Percentiles rank a stretch among this genome's conserved stretches.
Conservation (phyloP, 2,113 vertebrate genomes). For the Halichoerus grypus region DNA sequence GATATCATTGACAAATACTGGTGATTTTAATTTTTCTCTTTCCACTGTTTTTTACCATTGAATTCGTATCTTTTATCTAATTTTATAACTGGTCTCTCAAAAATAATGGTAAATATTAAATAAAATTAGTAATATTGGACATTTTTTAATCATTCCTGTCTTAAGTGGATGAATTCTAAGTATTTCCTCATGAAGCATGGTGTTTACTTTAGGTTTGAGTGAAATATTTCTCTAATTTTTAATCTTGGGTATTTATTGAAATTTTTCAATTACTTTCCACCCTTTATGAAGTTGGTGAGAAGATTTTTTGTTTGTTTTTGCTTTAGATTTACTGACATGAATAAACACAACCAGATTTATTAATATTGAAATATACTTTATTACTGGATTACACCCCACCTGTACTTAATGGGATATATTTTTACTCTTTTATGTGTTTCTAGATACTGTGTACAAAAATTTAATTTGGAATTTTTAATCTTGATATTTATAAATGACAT, state of each 20-base stretch:
- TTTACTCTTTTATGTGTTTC: neutral
- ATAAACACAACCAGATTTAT: neutral
- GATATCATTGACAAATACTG: neutral
- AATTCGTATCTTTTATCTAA: neutral
- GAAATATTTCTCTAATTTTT: neutral
- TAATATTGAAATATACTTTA: neutral
- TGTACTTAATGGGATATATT: neutral
- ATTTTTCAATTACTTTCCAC: neutral
- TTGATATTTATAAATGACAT: neutral
- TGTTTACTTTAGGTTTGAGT: neutral
- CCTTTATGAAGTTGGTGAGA: too few relatives aligned
- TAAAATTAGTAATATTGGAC: neutral
- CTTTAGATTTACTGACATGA: neutral
- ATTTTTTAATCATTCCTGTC: neutral
- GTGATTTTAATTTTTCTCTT: neutral
- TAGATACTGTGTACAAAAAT: neutral
- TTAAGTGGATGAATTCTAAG: neutral
- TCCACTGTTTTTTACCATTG: neutral
- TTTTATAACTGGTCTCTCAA: neutral
- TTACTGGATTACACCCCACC: neutral
- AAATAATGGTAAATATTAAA: neutral
- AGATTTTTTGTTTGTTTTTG: neutral
- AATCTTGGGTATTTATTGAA: neutral
- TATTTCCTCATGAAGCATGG: neutral
- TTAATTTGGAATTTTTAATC: neutral